Evolutionary conservation across 2,888 invertebrate genomes (phyloP).

Genomic region (Rhingia rostrata): DNA sequence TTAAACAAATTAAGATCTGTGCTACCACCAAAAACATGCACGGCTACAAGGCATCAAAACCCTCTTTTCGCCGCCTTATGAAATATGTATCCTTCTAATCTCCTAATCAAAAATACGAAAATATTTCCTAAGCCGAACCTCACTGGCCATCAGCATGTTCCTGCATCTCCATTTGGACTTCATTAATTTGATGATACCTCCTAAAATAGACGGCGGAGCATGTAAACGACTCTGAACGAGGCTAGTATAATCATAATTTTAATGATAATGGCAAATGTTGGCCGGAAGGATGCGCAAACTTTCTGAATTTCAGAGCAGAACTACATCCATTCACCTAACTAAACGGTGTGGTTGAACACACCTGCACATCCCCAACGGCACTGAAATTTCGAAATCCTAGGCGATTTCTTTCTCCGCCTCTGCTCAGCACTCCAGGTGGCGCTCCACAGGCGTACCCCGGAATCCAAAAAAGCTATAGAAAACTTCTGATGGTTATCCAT

Average conservation of each 20-base stretch:
- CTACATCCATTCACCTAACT: slow-evolving; percentile 38
- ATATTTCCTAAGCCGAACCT: slow-evolving; percentile 7
- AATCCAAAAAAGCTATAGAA: slow-evolving; percentile 13
- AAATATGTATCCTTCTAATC: slow-evolving; percentile 19
- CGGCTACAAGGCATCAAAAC: too few species aligned
- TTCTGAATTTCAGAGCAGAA: slow-evolving; percentile 41
- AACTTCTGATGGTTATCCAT: slow-evolving; percentile 35
- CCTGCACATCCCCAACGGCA: background rate
- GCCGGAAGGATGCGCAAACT: slow-evolving; percentile 54
- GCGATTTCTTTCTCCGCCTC: slow-evolving; percentile 2
- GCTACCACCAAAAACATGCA: too few species aligned
- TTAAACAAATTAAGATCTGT: too few species aligned
- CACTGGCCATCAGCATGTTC: slow-evolving; percentile 28
- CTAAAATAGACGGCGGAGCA: slow-evolving; percentile 29
- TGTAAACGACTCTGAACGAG: slow-evolving; percentile 38
- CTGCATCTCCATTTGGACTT: slow-evolving; percentile 44
- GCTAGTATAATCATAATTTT: slow-evolving; percentile 46
- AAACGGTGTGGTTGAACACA: slow-evolving; percentile 35
- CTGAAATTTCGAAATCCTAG: slow-evolving; percentile 10
- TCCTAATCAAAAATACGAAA: slow-evolving; percentile 15
- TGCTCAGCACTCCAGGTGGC: slow-evolving; percentile 31
- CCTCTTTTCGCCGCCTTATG: background rate
- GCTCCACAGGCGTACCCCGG: background rate
- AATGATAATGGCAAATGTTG: slow-evolving; percentile 43
- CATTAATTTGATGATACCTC: slow-evolving; percentile 56